Conservation (phyloP, 2,888 invertebrate genomes). For the Mythimna albipuncta region DNA sequence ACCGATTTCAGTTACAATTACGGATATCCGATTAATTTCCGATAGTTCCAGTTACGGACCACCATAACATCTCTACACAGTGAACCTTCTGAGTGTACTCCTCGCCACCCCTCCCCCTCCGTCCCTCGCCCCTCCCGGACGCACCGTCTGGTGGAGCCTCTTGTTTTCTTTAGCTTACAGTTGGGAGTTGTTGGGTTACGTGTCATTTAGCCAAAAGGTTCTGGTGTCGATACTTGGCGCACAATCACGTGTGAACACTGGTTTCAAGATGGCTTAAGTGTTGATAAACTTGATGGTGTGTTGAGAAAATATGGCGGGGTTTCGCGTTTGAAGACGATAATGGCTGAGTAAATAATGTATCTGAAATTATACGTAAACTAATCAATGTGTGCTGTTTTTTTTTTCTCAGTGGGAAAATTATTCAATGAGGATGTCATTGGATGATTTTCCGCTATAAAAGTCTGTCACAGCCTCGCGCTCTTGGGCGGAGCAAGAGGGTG, state of each 20-base stretch:
- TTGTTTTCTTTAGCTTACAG: conserved; percentile 54
- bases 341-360: background rate
- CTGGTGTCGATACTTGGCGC: conserved; percentile 31
- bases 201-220: conserved; percentile 55
- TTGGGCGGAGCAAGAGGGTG: no score
- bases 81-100: conserved; percentile 36
- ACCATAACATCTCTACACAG: background rate
- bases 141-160: conserved; percentile 26
- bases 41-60: no score
- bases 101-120: background rate
- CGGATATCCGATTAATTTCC: no score
- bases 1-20: no score
- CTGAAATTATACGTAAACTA: no score
- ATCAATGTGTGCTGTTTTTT: no score
- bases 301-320: background rate
- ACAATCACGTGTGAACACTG: conserved; percentile 18
- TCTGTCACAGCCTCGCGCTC: no score
- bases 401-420: no score
- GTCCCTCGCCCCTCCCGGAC: background rate
- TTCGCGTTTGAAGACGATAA: background rate
- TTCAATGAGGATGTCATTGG: no score
- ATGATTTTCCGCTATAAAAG: no score
- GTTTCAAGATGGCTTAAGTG: background rate
- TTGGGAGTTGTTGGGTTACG: conserved; percentile 51
- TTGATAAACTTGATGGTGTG: conserved; percentile 2